A percentile compares a stretch with the other conserved stretches of the same genome.
Evolutionary conservation across 2,888 invertebrate genomes (phyloP).

Genomic region (Tetropium fuscum): DNA sequence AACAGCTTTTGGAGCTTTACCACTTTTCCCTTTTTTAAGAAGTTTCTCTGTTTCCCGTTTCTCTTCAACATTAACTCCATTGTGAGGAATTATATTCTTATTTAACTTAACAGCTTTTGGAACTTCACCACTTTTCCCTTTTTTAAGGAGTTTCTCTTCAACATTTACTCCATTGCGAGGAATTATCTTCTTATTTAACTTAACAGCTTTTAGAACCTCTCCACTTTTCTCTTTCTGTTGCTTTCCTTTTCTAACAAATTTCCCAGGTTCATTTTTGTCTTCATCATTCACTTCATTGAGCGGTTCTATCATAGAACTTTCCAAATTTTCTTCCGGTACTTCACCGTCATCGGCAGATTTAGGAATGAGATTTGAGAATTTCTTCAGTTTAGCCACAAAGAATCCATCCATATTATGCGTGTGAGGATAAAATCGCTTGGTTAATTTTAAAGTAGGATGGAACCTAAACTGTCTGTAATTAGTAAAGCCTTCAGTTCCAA

Average conservation of each 20-base stretch:
- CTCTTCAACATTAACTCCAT: too few species aligned
- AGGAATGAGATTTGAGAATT: conserved; percentile 83
- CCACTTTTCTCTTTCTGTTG: conserved; percentile 20
- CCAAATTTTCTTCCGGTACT: conserved; percentile 64
- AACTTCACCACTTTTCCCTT: too few species aligned
- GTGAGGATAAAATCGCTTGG: conserved; percentile 96
- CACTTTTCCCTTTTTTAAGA: too few species aligned
- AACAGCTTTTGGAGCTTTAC: too few species aligned
- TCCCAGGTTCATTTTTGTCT: conserved; percentile 31
- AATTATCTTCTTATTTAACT: too few species aligned
- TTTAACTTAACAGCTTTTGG: too few species aligned
- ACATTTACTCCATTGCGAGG: too few species aligned
- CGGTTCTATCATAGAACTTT: conserved; percentile 52
- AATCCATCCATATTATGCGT: conserved; percentile 99
- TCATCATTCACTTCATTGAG: conserved; percentile 5
- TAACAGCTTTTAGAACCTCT: too few species aligned
- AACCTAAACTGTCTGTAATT: conserved; percentile 83
- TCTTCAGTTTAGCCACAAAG: conserved; percentile 97
- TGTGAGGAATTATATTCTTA: too few species aligned
- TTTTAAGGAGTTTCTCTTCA: too few species aligned
- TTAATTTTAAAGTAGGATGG: conserved; percentile 89
- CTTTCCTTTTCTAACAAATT: conserved; percentile 15
- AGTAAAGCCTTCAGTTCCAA: conserved; percentile 95
- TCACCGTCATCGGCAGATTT: conserved; percentile 51
- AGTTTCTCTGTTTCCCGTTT: too few species aligned